Conservation (phyloP, 2,888 invertebrate genomes). For the Eutolmus rufibarbis region DNA sequence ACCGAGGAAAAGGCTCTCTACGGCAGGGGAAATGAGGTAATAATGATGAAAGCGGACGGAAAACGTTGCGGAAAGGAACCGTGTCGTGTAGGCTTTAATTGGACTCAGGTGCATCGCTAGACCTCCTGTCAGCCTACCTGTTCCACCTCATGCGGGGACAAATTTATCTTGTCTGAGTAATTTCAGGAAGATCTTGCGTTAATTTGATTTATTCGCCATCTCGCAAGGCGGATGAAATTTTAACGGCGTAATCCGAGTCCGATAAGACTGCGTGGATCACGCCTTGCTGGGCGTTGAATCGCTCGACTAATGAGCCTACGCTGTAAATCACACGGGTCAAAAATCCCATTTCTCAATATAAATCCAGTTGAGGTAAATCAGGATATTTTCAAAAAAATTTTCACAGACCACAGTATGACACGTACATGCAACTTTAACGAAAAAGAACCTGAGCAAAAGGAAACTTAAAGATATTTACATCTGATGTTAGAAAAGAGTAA, state of each 20-base stretch:
- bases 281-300: neutral
- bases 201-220: constrained; percentile 26
- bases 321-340: neutral
- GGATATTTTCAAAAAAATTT: neutral
- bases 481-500: no score
- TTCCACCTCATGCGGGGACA: constrained; percentile 4
- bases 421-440: neutral
- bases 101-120: constrained; percentile 21
- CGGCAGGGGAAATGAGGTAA: neutral
- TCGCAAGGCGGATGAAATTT: neutral
- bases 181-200: constrained; percentile 5
- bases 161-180: constrained; percentile 27
- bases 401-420: neutral
- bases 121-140: constrained; percentile 3
- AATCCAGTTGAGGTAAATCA: neutral
- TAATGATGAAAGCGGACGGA: neutral
- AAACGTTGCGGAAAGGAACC: neutral
- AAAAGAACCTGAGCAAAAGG: neutral
- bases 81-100: constrained; percentile 16
- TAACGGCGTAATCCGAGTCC: constrained; percentile 2
- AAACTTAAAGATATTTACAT: no score
- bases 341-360: neutral
- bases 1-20: neutral
- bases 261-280: neutral
- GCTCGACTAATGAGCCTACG: neutral